A percentile compares a stretch with the other conserved stretches of the same genome.
Conservation (phyloP, 2,888 invertebrate species). For the Sialis fuliginosa region DNA sequence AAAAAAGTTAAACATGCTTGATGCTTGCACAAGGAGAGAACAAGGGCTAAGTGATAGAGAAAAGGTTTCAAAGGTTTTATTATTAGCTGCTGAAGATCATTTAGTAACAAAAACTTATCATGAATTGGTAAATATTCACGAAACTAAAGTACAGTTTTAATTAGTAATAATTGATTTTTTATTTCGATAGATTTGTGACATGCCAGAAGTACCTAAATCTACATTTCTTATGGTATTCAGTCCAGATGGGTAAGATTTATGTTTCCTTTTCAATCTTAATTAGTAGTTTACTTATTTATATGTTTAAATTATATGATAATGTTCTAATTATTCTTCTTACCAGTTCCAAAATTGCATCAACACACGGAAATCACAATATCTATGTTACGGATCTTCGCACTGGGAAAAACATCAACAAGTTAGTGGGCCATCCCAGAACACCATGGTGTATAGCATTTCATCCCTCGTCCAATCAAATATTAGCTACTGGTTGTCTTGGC, state of each 20-base stretch:
- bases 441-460: conserved; percentile 87
- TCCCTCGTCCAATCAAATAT: conserved; percentile 62
- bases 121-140: conserved; percentile 34
- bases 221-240: conserved; percentile 80
- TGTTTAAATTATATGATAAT: background rate
- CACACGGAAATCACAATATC: conserved; percentile 79
- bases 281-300: too few species aligned
- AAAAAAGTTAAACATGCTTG: too few species aligned
- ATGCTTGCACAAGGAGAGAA: conserved; percentile 6
- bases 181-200: conserved; percentile 40
- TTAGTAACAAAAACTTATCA: conserved; percentile 38
- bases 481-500: conserved; percentile 75
- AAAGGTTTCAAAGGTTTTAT: conserved; percentile 5
- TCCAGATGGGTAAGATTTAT: conserved; percentile 54
- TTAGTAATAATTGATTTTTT: conserved; percentile 4
- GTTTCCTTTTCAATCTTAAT: background rate
- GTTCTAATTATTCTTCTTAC: conserved; percentile 11
- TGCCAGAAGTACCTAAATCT: conserved; percentile 58
- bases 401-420: conserved; percentile 57
- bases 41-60: conserved; percentile 3
- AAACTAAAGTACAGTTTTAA: background rate
- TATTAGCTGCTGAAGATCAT: conserved; percentile 42
- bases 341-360: conserved; percentile 67
- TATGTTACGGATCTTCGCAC: conserved; percentile 66
- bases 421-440: conserved; percentile 70